A percentile compares a stretch with the other conserved stretches of the same genome.
phyloP scores from a whole-genome alignment of 2,888 invertebrate genomes.

The Eupithecia centaureata region DNA sequence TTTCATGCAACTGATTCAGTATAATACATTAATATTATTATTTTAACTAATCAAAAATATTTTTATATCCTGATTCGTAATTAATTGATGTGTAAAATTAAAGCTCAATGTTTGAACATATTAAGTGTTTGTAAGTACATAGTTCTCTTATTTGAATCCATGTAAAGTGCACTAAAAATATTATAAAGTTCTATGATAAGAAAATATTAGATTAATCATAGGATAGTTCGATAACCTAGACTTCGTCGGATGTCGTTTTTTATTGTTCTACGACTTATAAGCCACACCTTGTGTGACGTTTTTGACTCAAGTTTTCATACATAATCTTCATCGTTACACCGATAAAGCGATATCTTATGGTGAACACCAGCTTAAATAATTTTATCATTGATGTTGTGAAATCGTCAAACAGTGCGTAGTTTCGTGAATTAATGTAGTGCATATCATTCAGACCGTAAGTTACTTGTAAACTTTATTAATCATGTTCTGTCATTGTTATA shows the following conservation, averaged over 20 bases:
- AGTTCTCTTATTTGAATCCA: constrained; percentile 12
- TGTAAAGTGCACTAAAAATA: constrained; percentile 16
- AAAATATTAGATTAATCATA: not conserved
- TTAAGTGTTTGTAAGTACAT: constrained; percentile 22
- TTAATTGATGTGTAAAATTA: constrained; percentile 2
- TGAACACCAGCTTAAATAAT: too few species aligned
- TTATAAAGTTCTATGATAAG: not conserved
- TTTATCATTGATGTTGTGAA: not conserved
- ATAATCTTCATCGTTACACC: too few species aligned
- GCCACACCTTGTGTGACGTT: too few species aligned
- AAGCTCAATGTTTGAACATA: constrained; percentile 18
- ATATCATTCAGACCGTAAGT: not conserved
- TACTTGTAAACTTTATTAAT: not conserved
- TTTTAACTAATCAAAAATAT: not conserved
- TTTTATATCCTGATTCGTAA: constrained; percentile 7
- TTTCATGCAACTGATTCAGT: not conserved
- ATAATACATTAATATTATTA: too few species aligned
- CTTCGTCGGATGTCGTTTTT: not conserved
- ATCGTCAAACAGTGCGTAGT: not conserved
- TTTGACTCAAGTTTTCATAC: too few species aligned
- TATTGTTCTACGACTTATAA: not conserved
- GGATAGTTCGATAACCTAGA: not conserved
- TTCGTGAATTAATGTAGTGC: not conserved
- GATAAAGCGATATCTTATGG: too few species aligned
- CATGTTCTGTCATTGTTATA: not conserved